Evolutionary conservation across 1,140 invertebrate genomes (phyloP).

Genomic region (Ips nitidus): DNA sequence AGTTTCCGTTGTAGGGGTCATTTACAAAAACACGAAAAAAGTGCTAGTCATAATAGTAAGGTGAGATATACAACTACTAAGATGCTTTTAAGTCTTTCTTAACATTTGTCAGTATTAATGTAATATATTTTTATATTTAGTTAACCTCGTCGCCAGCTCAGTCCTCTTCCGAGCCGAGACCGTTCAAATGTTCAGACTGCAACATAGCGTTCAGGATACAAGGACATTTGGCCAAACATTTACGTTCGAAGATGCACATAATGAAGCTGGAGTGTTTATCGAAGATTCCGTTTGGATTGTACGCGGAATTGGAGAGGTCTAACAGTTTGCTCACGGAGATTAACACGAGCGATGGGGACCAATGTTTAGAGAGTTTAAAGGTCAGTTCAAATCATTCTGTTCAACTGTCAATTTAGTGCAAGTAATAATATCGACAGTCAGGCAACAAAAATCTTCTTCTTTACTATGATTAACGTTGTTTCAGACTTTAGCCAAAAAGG

Average conservation of each 20-base stretch:
- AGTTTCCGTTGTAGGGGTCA: slow-evolving; percentile 91
- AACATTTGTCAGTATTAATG: not conserved
- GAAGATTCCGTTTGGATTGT: slow-evolving; percentile 94
- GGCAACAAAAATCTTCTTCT: not conserved
- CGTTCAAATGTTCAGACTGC: slow-evolving; percentile 94
- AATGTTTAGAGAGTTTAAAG: slow-evolving; percentile 83
- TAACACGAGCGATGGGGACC: slow-evolving; percentile 91
- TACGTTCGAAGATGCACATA: slow-evolving; percentile 95
- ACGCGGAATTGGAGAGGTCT: slow-evolving; percentile 89
- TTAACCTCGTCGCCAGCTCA: slow-evolving; percentile 50
- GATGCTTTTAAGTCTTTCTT: not conserved
- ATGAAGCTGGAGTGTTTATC: slow-evolving; percentile 90
- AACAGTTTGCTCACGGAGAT: slow-evolving; percentile 90
- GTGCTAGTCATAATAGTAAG: slow-evolving; percentile 89
- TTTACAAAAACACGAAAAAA: slow-evolving; percentile 88
- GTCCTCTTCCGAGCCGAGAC: slow-evolving; percentile 80
- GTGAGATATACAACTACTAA: slow-evolving; percentile 54
- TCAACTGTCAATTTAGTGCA: not conserved
- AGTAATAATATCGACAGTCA: not conserved
- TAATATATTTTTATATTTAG: slow-evolving; percentile 40
- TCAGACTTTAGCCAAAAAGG: slow-evolving; percentile 75
- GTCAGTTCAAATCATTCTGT: slow-evolving; percentile 50
- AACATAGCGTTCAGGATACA: slow-evolving; percentile 95
- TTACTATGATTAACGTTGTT: slow-evolving; percentile 5
- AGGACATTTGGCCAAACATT: slow-evolving; percentile 93